Percentiles rank a stretch among this genome's conserved stretches.
phyloP scores from a whole-genome alignment of 2,113 vertebrate species.

The Addax nasomaculatus region DNA sequence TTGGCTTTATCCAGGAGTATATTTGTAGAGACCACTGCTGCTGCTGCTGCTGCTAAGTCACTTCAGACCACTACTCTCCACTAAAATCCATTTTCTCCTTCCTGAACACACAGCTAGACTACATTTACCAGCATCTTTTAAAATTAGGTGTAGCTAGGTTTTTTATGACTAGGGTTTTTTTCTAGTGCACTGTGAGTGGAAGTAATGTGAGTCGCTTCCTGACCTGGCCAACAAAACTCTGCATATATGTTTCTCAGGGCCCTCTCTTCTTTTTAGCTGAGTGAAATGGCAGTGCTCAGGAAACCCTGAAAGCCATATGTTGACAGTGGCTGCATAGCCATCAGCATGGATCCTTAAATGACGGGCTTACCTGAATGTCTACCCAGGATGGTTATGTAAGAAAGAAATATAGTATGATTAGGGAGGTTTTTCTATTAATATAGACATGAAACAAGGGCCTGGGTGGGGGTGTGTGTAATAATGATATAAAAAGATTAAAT shows the following conservation, averaged over 20 bases:
- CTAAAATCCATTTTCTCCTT: not conserved
- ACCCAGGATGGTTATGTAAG: not conserved
- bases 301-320: not conserved
- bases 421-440: not conserved
- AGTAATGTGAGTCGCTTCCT: constrained; percentile 26
- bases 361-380: not conserved
- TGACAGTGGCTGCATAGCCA: not conserved
- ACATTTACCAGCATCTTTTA: not conserved
- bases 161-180: constrained; percentile 13
- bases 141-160: not conserved
- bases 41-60: too few species aligned
- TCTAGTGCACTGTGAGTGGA: not conserved
- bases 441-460: not conserved
- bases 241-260: not conserved
- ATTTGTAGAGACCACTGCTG: not conserved
- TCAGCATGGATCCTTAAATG: not conserved
- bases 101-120: not conserved
- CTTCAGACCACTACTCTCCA: not conserved
- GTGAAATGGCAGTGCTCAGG: not conserved
- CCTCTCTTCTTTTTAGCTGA: not conserved
- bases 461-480: not conserved
- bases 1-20: constrained; percentile 6
- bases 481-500: not conserved
- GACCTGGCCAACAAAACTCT: not conserved
- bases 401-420: not conserved